Evolutionary conservation across 2,113 vertebrate genomes (phyloP), one percentile per base, ranked within the genome.

Genomic region (Leiothrix lutea): DNA sequence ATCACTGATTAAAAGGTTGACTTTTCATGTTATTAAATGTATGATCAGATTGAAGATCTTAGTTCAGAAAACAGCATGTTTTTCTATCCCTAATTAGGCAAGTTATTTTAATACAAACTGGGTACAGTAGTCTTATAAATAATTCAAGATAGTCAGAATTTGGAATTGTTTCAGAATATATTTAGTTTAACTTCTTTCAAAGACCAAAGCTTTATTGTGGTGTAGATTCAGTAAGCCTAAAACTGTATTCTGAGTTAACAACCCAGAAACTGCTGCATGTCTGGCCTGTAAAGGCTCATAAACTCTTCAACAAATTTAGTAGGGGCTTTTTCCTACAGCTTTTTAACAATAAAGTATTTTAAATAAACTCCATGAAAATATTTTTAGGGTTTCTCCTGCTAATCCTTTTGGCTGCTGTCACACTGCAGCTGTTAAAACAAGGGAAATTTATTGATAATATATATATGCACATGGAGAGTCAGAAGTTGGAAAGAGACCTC

Each of bases 301-400:
- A 82, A 94, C 84, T 70, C 79, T 50, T 94, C 53, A 95, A 66
- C 33, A 90, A 83, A 72, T 86, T 92, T 61, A 87, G 40, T 29
- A 90, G 79, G 48, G 15, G 47, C 50, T 86, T 53, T 40, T 35
- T 48, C 35, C 16, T 86, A 42, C 56, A 73, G 57, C 16, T 78
- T 91, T 95, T 78, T 73, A 96, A 62, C 36, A 62, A 84, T 45
- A 88, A 93, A 86, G 38, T 73, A 82, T 85, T 96, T 95, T 31
- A 83, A 94, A 56, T 89, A 88, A 92, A 90, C 33, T 73, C 12
- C 24, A 80, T 65, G 42, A 58, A 96, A 88, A 73, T 78, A 53
- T 85, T 94, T 90, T 67, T 38, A 80, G 23, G 65, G 31, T 50
- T 92, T 82, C 50, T 56, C 16, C 57, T n/a, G 54, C 56, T 87